These are phyloP conservation scores for Tolypeutes matacus DNA, from an alignment of 2,797 vertebrate species.

Conservation along the genomic window DNA sequence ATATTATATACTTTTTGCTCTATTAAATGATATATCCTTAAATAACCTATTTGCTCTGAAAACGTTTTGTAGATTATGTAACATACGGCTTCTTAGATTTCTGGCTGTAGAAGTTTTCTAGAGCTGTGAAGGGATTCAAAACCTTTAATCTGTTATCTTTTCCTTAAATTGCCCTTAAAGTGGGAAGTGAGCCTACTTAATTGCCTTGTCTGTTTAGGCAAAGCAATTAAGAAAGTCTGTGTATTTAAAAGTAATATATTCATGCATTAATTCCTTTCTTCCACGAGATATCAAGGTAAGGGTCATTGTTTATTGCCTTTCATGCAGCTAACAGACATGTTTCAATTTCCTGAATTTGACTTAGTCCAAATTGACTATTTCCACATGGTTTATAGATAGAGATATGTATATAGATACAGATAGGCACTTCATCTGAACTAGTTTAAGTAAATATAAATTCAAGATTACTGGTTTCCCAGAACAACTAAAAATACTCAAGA, in stretches of 20 bases:
- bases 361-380: not conserved
- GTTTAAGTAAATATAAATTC: not conserved
- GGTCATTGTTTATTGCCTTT: not conserved
- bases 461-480: not conserved
- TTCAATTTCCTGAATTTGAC: not conserved
- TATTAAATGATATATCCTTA: not conserved
- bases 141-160: not conserved
- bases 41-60: not conserved
- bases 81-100: not conserved
- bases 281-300: not conserved
- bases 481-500: slow-evolving; percentile 36
- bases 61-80: not conserved
- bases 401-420: not conserved
- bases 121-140: not conserved
- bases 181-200: not conserved
- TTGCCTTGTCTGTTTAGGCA: not conserved
- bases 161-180: not conserved
- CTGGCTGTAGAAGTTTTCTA: not conserved
- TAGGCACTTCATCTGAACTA: not conserved
- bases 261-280: not conserved
- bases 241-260: not conserved
- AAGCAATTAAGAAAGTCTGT: not conserved
- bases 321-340: not conserved
- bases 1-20: not conserved
- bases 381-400: not conserved